Evolutionary conservation across 2,888 invertebrate genomes (phyloP).

Genomic region (Epinotia ramella): DNA sequence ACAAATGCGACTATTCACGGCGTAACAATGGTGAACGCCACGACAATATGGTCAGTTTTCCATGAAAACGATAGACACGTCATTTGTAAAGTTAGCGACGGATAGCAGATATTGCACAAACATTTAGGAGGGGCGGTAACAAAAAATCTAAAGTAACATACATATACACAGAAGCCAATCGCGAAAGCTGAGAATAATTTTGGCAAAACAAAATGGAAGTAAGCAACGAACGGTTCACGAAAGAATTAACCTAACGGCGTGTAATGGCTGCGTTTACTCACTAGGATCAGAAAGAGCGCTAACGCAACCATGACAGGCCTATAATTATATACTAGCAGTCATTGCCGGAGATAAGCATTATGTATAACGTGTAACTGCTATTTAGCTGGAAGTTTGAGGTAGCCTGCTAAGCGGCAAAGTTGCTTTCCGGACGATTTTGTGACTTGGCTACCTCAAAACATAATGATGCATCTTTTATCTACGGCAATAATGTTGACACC

Average conservation of each 20-base stretch:
- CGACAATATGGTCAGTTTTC: too few species aligned
- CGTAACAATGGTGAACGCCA: too few species aligned
- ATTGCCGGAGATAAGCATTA: background rate
- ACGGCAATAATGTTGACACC: background rate
- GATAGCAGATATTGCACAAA: background rate
- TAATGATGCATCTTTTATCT: background rate
- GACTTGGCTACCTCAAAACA: background rate
- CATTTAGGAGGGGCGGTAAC: slow-evolving; percentile 39
- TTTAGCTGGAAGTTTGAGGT: background rate
- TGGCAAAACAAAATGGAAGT: slow-evolving; percentile 46
- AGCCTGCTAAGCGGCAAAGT: background rate
- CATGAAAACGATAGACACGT: too few species aligned
- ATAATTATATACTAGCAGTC: background rate
- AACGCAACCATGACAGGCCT: background rate
- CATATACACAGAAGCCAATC: slow-evolving; percentile 54
- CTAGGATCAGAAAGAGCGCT: background rate
- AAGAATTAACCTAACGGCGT: background rate
- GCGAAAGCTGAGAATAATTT: slow-evolving; percentile 54
- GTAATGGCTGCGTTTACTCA: background rate
- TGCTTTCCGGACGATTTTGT: background rate
- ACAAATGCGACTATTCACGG: too few species aligned
- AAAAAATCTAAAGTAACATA: slow-evolving; percentile 48
- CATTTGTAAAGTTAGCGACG: background rate
- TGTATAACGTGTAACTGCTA: background rate
- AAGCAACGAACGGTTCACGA: slow-evolving; percentile 31